Base-by-base conservation (phyloP, 2,113 vertebrate genomes). In the Climacteris rufus region DNA sequence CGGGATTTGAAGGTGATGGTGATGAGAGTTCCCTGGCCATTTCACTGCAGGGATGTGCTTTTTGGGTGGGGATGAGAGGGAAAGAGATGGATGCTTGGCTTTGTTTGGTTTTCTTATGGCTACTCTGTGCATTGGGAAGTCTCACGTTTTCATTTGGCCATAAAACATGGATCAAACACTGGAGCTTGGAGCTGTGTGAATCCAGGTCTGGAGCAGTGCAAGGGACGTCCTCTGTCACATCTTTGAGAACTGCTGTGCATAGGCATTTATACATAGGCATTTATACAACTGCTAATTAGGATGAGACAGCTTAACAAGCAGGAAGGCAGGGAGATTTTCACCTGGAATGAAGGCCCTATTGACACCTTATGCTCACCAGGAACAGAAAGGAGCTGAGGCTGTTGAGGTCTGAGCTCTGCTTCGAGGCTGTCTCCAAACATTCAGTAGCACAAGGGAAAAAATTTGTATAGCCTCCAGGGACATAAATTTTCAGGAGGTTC, bases 401-500 rank as follows among this genome's bases (percentile, higher is more conserved):
- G 25, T 54, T 84, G 80, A 64, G 72, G 20, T 88, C 71, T 71
- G 75, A 89, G n/a, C 74, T 89, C 53, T 61, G 8, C 71, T 94
- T 80, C 68, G 78, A 88, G 87, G n/a, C 76, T 88, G 49, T 68
- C 75, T 95, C 85, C 87, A 87, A 81, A 87, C 27, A 70, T 82
- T 96, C 0, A 0, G 35, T 65, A 84, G 50, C 66, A 66, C 35
- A 68, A 40, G 39, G 37, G 28, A 86, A 92, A 74, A 71, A 88
- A 84, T 89, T 92, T 72, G 13, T 78, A 13, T 90, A 94, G 83
- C 85, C 76, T 89, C 69, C 57, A 54, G 82, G 71, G 72, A 54
- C n/a, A 30, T 84, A 64, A 50, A 74, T 93, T 93, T 95, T 77
- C 53, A 89, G 89, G 71, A 94, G 89, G 22, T 85, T 95, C 87